Base-by-base conservation (phyloP, 2,113 vertebrate genomes). In the Hystrix cristata region DNA sequence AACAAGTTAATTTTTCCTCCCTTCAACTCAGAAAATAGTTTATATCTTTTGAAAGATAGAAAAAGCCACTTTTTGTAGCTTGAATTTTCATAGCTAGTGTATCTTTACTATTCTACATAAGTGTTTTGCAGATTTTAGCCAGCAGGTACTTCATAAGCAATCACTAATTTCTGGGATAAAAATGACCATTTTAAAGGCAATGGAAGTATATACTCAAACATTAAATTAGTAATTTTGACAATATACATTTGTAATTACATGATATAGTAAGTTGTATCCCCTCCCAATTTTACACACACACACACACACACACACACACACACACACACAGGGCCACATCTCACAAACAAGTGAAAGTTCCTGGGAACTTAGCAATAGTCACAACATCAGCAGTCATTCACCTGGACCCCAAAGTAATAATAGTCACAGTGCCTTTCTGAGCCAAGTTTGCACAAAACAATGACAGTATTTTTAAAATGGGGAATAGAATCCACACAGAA, bases 1-100 rank as follows among this genome's bases (percentile, higher is more conserved):
- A 93, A 31, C 18, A 78, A 76, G 46, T n/a, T 80, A 78, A 79
- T 43, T 71, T 80, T 97, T 90, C n/a, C 13, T 95, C 53, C 43
- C 38, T 89, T 72, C 83, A 87, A 93, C 55, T 59, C 25, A 78
- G 65, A 93, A 92, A 94, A 67, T 43, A 38, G 13, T 71, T 29
- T 57, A 27, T 4, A 71, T 87, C 65, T 90, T 85, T 94, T 86
- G 55, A 94, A 91, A 46, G 34, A 38, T 8, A 89, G 55, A 74
- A 94, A 79, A 90, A 90, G 4, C 62, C 27, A 87, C 53, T 72
- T 71, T 87, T 53, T 27, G 59, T 91, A 81, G 16, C 9, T 64
- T 55, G 46, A 59, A 15, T 80, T 92, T 82, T 13, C 14, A 72
- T 31, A 76, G 25, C 57, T 71, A 74, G 8, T n/a, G 31, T 1